Conservation (phyloP, 2,888 invertebrate species). For the Empis stercorea region DNA sequence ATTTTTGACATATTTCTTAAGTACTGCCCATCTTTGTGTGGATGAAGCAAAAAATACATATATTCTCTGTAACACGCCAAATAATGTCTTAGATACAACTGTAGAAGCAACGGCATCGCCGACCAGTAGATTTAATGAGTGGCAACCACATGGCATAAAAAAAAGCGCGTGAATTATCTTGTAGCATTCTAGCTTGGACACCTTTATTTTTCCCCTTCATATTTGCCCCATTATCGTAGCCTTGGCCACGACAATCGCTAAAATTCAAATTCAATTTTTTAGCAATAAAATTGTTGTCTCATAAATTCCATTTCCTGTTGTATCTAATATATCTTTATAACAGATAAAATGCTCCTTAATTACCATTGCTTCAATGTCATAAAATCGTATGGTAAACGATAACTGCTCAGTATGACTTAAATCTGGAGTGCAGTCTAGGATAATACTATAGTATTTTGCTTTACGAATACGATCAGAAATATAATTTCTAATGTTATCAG, state of each 20-base stretch:
- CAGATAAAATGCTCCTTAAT: not conserved
- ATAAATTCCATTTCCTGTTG: not conserved
- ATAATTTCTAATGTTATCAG: not conserved
- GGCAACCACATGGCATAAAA: not conserved
- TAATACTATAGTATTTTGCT: not conserved
- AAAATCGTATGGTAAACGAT: not conserved
- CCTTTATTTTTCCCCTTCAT: not conserved
- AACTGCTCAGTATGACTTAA: not conserved
- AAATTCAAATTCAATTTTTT: not conserved
- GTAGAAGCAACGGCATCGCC: not conserved
- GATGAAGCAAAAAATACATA: not conserved
- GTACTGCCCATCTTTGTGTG: not conserved
- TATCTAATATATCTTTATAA: not conserved
- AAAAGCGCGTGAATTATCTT: not conserved
- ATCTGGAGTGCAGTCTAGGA: not conserved
- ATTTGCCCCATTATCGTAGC: not conserved
- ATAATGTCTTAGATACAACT: not conserved
- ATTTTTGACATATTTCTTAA: not conserved
- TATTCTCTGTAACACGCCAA: not conserved
- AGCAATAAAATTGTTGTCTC: not conserved
- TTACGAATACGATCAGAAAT: not conserved
- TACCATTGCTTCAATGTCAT: not conserved
- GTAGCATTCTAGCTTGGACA: not conserved
- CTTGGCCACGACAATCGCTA: not conserved
- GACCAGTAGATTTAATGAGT: not conserved